A percentile compares a stretch with the other conserved stretches of the same genome.
Evolutionary conservation across 2,888 invertebrate genomes (phyloP).

Genomic region (Augochlorella aurata): DNA sequence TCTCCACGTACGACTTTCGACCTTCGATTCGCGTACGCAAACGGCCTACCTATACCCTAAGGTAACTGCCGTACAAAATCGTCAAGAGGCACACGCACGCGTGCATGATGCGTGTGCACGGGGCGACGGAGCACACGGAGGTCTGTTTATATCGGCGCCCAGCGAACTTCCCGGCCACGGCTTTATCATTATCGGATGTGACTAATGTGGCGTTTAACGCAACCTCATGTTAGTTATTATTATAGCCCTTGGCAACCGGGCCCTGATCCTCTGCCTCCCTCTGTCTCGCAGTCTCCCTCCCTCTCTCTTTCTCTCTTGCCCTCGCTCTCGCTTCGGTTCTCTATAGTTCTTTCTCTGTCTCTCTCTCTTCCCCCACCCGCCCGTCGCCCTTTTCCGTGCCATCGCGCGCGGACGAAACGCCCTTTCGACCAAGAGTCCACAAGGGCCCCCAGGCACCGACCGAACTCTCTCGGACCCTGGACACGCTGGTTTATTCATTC

Average conservation of each 20-base stretch:
- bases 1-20: slow-evolving; percentile 38
- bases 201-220: slow-evolving; percentile 77
- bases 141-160: slow-evolving; percentile 68
- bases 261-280: slow-evolving; percentile 45
- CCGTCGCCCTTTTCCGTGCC: slow-evolving; percentile 36
- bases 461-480: slow-evolving; percentile 59
- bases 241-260: slow-evolving; percentile 74
- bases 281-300: slow-evolving; percentile 3
- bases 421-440: slow-evolving; percentile 63
- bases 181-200: slow-evolving; percentile 77
- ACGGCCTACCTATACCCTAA: slow-evolving; percentile 35
- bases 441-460: slow-evolving; percentile 62
- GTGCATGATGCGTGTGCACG: slow-evolving; percentile 45
- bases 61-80: slow-evolving; percentile 46
- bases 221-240: slow-evolving; percentile 76
- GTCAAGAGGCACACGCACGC: slow-evolving; percentile 48
- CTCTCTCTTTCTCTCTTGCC: not conserved
- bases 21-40: slow-evolving; percentile 44
- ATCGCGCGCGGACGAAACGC: slow-evolving; percentile 58
- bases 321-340: not conserved
- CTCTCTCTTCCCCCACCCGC: not conserved
- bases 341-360: not conserved
- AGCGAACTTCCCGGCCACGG: slow-evolving; percentile 67
- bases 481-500: slow-evolving; percentile 68
- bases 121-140: slow-evolving; percentile 33